Base-by-base conservation (phyloP, 2,797 vertebrate species). In the Vespertilio murinus region DNA sequence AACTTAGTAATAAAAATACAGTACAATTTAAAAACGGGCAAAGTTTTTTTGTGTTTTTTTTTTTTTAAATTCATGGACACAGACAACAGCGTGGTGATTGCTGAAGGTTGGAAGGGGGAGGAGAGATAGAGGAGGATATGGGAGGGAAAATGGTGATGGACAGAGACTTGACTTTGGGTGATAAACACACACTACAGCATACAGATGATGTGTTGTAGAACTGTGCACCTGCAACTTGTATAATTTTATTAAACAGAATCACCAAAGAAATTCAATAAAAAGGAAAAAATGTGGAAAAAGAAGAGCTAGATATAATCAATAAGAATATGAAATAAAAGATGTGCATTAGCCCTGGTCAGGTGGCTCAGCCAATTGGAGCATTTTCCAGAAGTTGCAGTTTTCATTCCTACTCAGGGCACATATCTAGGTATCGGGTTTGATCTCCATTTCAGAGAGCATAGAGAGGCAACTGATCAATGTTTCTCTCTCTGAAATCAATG, bases 261-360 rank as follows among this genome's bases (percentile, higher is more conserved):
- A 65, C 30, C n/a, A 30, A n/a, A 65, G 30, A 65, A 33, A 65
- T 65, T 65, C 61, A 65, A 65, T 65, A 17, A 17, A 65, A 65
- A 64, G 20, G 6, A 6, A 81, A 79, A 90, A 47, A 2, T 73
- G 30, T 10, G 45, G 14, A 80, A 71, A 67, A 47, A 70, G 23
- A 83, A 52, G 5, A 73, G 16, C 45, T 33, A 49, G 18, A 70
- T 33, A 61, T 64, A 22, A 23, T 18, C n/a, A 64, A 25, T 45
- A 70, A 94, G 30, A 35, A 45, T 13, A 64, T 47, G 33, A 61
- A 81, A 93, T 17, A 47, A 81, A 69, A 93, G 17, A 49, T 74
- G 9, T 9, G n/a, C n/a, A 67, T 33, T 67, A 67, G n/a, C 17
- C n/a, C n/a, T 33, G 64, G n/a, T 20, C 0, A 4, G 61, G 17